Conservation (phyloP, 2,797 vertebrate species). For the Cirrhinus molitorella region DNA sequence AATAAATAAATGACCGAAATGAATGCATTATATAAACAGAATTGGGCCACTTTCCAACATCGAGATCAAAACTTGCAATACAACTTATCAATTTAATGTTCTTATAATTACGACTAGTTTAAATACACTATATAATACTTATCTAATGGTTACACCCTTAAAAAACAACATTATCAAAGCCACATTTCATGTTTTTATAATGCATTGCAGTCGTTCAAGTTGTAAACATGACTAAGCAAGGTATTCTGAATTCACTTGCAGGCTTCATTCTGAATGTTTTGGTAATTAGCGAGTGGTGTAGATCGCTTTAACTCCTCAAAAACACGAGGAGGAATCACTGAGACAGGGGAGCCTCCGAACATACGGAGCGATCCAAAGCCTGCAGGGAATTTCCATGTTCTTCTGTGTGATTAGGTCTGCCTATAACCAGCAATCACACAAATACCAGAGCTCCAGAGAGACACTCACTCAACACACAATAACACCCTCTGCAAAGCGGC, state of each 20-base stretch:
- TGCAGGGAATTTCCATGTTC: constrained; percentile 51
- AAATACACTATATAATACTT: constrained; percentile 1
- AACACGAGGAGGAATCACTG: constrained; percentile 21
- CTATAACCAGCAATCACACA: constrained; percentile 50
- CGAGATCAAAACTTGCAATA: not conserved
- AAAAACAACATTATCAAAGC: not conserved
- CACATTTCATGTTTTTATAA: not conserved
- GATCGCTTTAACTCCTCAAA: constrained; percentile 27
- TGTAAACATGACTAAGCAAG: not conserved
- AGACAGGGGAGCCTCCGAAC: constrained; percentile 32
- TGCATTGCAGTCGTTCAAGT: not conserved
- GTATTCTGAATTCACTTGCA: not conserved
- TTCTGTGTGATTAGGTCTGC: constrained; percentile 52
- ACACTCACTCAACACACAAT: constrained; percentile 44
- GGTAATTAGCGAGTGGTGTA: constrained; percentile 5
- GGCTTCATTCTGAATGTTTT: not conserved
- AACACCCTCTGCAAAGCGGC: constrained; percentile 29
- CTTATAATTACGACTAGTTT: not conserved
- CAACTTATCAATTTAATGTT: not conserved
- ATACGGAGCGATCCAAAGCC: constrained; percentile 42
- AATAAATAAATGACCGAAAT: too few species aligned
- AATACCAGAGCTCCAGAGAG: constrained; percentile 53
- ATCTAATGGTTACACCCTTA: not conserved
- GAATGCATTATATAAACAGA: not conserved
- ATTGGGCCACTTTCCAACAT: not conserved